A percentile compares a stretch with the other conserved stretches of the same genome.
Evolutionary conservation across 1,140 invertebrate species (phyloP).

Genomic region (Orius laevigatus): DNA sequence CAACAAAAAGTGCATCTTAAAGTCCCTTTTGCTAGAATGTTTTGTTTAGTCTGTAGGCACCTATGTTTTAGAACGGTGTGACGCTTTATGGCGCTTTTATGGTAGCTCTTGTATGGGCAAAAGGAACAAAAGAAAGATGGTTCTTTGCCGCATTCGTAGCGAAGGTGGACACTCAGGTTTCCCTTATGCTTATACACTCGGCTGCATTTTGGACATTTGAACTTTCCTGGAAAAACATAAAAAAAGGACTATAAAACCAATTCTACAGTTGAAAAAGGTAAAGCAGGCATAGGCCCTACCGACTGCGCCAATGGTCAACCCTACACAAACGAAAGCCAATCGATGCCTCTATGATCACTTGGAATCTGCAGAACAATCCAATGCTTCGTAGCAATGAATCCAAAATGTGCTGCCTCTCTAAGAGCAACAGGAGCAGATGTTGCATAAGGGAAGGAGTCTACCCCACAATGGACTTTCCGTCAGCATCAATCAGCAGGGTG

Average conservation of each 20-base stretch:
- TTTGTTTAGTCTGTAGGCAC: too few relatives aligned
- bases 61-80: not conserved
- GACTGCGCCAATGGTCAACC: slow-evolving; percentile 18
- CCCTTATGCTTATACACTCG: not conserved
- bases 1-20: too few relatives aligned
- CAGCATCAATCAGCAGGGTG: too few relatives aligned
- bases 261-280: not conserved
- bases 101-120: slow-evolving; percentile 26
- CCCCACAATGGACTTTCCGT: too few relatives aligned
- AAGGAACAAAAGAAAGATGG: slow-evolving; percentile 39
- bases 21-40: too few relatives aligned
- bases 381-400: not conserved
- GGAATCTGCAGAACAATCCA: slow-evolving; percentile 9
- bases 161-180: not conserved
- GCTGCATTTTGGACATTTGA: not conserved
- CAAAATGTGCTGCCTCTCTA: too few relatives aligned
- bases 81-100: not conserved
- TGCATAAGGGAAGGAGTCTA: too few relatives aligned
- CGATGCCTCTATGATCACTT: slow-evolving; percentile 16
- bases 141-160: slow-evolving; percentile 1
- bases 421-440: too few relatives aligned
- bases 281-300: slow-evolving; percentile 2
- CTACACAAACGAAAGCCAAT: slow-evolving; percentile 17
- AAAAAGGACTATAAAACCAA: not conserved
- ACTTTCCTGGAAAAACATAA: slow-evolving; percentile 20